Percentiles rank a stretch among this genome's conserved stretches.
phyloP scores from a whole-genome alignment of 2,113 vertebrate species.

The Podilymbus podiceps region DNA sequence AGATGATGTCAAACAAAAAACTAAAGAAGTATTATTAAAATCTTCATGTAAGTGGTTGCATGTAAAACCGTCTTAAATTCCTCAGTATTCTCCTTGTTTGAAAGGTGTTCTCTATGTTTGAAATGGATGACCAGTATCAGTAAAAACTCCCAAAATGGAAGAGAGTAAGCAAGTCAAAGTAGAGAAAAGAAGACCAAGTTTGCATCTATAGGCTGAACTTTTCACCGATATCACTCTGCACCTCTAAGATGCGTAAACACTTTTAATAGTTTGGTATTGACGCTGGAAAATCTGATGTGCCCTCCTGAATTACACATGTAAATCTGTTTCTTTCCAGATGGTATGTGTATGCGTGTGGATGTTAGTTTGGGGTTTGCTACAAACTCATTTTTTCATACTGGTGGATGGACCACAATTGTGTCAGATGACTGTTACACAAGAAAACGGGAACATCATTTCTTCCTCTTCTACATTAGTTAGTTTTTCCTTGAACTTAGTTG shows the following conservation, averaged over 20 bases:
- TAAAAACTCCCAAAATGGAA: background rate
- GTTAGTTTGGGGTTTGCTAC: background rate
- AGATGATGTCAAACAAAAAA: background rate
- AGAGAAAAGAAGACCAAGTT: background rate
- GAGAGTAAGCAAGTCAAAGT: background rate
- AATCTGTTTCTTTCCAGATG: background rate
- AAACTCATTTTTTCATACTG: background rate
- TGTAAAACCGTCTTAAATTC: background rate
- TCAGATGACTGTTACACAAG: background rate
- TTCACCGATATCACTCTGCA: background rate
- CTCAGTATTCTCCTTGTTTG: background rate
- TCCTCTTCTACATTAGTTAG: background rate
- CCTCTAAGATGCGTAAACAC: background rate
- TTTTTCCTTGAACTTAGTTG: background rate
- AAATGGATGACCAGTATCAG: background rate
- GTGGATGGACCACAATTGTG: background rate
- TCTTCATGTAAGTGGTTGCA: background rate
- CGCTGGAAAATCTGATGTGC: background rate
- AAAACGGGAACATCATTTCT: background rate
- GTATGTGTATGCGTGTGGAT: background rate
- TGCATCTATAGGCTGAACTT: background rate
- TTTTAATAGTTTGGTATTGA: background rate
- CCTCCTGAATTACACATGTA: fast-evolving
- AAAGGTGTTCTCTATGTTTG: background rate
- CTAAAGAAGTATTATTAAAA: background rate